Base-by-base conservation (phyloP, 2,797 vertebrate genomes). In the Falco berigora region DNA sequence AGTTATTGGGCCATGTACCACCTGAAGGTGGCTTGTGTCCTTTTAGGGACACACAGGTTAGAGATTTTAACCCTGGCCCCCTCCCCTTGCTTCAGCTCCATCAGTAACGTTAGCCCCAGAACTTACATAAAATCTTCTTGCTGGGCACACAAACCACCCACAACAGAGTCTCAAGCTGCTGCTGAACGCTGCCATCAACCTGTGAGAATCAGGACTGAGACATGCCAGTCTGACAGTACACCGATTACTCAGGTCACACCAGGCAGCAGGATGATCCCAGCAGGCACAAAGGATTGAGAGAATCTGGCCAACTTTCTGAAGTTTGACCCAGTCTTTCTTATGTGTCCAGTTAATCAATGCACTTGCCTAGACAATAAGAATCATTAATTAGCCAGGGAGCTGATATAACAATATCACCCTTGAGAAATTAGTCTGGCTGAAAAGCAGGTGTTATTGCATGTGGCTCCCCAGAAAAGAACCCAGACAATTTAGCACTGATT, bases 301-400 rank as follows among this genome's bases (percentile, higher is more conserved):
- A 79, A 64, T 76, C 92, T 97, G 88, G 84, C 83, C 13, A 46
- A 87, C 90, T 94, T 95, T 92, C 86, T 93, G 83, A 88, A 91
- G 88, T 95, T 86, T 92, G 92, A 96, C 72, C 61, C 61, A 42
- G 34, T 30, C 88, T 93, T 87, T 67, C 89, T 47, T 74, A 77
- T 25, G 63, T 59, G 64, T 91, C 73, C 62, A 49, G 50, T 83
- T 90, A 93, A 92, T 92, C 84, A 91, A 89, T 18, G 63, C 73
- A 46, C 49, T 71, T 71, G 76, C 24, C 62, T 49, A 67, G 76
- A 86, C 50, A 76, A 59, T 71, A 82, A 78, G 56, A 91, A 68
- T 64, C 23, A 58, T 77, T 71, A 87, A 75, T 83, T 92, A 80
- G 52, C 78, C 56, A 67, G 49, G 7, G n/a, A 80, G 36, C 88